These are phyloP conservation scores for Chionoecetes opilio DNA, from an alignment of 1,140 invertebrate species.

Conservation along the genomic window DNA sequence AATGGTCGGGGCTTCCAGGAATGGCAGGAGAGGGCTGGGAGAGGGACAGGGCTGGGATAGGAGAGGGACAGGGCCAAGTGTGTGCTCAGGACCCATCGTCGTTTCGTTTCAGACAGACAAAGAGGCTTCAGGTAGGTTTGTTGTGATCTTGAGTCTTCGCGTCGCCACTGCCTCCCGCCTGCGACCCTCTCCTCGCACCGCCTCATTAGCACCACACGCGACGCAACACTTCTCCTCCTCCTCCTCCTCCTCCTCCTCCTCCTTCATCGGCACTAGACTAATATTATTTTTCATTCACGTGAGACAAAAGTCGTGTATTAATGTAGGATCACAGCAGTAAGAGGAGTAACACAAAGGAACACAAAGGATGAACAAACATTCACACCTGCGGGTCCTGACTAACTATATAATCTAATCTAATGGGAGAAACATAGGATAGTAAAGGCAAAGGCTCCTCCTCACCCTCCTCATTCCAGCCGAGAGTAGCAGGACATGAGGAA, in stretches of 20 bases:
- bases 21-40: background rate
- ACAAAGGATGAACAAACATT: too few species aligned
- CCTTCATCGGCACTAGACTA: background rate
- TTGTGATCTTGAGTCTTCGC: background rate
- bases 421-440: too few species aligned
- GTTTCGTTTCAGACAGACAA: conserved; percentile 8
- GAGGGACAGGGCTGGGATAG: background rate
- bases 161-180: background rate
- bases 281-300: background rate
- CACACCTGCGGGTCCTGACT: too few species aligned
- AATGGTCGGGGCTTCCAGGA: background rate
- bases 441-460: too few species aligned
- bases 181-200: background rate
- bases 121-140: conserved; percentile 27
- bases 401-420: too few species aligned
- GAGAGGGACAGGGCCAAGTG: background rate
- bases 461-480: too few species aligned
- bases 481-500: too few species aligned
- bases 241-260: background rate
- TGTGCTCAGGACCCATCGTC: background rate
- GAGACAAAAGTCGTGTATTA: background rate
- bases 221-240: background rate
- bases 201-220: background rate
- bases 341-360: too few species aligned
- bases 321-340: too few species aligned